Evolutionary conservation across 2,888 invertebrate species (phyloP).

Genomic region (Endotricha flammealis): DNA sequence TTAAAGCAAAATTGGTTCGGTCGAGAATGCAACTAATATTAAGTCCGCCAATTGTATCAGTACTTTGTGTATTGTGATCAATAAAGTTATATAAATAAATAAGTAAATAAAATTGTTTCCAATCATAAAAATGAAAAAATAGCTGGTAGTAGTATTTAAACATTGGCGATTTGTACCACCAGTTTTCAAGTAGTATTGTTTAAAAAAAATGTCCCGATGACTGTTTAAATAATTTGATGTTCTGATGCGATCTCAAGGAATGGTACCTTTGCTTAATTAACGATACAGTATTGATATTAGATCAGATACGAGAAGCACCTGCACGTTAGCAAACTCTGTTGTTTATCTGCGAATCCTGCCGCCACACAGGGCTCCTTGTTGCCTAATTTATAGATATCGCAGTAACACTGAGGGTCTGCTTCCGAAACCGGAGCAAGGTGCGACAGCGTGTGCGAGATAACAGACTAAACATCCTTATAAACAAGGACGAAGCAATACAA

Average conservation of each 20-base stretch:
- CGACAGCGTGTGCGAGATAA: constrained; percentile 71
- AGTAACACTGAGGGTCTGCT: constrained; percentile 43
- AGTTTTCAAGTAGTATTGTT: too few species aligned
- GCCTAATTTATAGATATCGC: constrained; percentile 58
- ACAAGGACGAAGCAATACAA: constrained; percentile 54
- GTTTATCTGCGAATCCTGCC: constrained; percentile 58
- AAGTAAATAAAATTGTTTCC: too few species aligned
- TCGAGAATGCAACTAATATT: too few species aligned
- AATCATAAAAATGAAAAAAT: too few species aligned
- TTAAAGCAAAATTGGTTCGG: too few species aligned
- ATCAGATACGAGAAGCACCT: constrained; percentile 60
- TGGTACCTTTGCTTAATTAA: constrained; percentile 58
- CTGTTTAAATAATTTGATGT: too few species aligned
- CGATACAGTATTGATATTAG: constrained; percentile 50
- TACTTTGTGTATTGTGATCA: too few species aligned
- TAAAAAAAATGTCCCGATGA: too few species aligned
- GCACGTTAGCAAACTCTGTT: constrained; percentile 53
- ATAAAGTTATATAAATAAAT: too few species aligned
- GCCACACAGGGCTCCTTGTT: constrained; percentile 58
- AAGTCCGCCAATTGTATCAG: too few species aligned
- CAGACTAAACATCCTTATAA: constrained; percentile 68
- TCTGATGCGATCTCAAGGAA: constrained; percentile 35
- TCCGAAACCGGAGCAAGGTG: constrained; percentile 58
- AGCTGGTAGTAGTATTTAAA: too few species aligned
- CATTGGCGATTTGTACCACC: too few species aligned